These are phyloP conservation scores for Gymnodraco acuticeps DNA, from an alignment of 2,797 vertebrate genomes.

Conservation along the genomic window DNA sequence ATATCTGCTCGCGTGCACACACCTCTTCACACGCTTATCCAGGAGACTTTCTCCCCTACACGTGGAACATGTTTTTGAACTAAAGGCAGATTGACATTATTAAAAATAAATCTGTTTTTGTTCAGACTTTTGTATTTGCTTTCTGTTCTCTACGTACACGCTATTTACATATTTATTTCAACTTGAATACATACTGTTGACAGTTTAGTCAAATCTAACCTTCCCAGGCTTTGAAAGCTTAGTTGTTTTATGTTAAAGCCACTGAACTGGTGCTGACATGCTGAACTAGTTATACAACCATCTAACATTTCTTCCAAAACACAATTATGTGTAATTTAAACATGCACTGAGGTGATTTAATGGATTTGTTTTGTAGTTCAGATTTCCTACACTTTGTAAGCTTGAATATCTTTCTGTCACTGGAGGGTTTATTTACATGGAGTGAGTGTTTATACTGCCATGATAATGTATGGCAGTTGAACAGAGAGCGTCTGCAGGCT, in stretches of 20 bases:
- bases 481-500: background rate
- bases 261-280: too few species aligned
- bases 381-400: too few species aligned
- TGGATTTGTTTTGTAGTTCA: background rate
- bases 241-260: background rate
- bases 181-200: background rate
- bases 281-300: too few species aligned
- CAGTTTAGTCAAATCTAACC: background rate
- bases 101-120: background rate
- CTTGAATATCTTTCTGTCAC: background rate
- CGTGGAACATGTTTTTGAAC: background rate
- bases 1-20: slow-evolving; percentile 7
- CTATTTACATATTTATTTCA: background rate
- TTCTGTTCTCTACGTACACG: background rate
- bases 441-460: slow-evolving; percentile 28
- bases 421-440: background rate
- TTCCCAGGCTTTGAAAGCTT: background rate
- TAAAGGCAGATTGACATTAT: background rate
- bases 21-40: background rate
- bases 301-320: background rate
- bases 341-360: background rate
- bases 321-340: slow-evolving; percentile 16
- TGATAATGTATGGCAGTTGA: slow-evolving; percentile 13
- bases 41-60: background rate
- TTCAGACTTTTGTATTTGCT: background rate